These are phyloP conservation scores for Ormyrus nitidulus DNA, from an alignment of 2,888 invertebrate species.

Conservation along the genomic window DNA sequence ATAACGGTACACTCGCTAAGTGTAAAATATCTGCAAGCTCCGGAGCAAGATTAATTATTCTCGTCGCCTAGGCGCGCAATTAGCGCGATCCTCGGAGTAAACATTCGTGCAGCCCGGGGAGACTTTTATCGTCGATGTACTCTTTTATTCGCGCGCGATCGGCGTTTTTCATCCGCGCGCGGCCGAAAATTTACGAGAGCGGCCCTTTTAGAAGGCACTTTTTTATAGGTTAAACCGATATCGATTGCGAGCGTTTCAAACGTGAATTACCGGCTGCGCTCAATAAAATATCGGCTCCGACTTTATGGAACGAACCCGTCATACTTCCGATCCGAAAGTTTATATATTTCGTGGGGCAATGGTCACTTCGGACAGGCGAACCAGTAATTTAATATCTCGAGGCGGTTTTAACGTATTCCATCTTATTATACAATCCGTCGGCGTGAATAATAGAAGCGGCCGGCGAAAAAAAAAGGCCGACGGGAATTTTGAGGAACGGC, in stretches of 20 bases:
- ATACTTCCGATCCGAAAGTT: conserved; percentile 1
- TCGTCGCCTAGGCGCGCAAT: conserved; percentile 14
- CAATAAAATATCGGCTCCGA: conserved; percentile 12
- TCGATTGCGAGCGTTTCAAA: conserved; percentile 1
- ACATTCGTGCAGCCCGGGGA: too few species aligned
- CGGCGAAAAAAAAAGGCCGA: conserved; percentile 48
- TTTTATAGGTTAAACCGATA: conserved; percentile 31
- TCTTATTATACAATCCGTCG: background rate
- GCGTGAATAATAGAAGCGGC: conserved; percentile 50
- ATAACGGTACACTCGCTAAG: conserved; percentile 1
- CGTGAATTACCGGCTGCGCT: conserved; percentile 13
- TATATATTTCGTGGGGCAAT: conserved; percentile 2
- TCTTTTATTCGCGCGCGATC: too few species aligned
- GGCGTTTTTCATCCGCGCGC: background rate
- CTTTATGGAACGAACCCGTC: background rate
- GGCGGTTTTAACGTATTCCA: background rate
- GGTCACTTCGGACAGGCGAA: background rate
- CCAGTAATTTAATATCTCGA: background rate
- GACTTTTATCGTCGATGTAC: too few species aligned
- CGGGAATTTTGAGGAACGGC: conserved; percentile 54
- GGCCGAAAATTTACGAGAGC: background rate
- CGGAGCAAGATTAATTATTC: conserved; percentile 48
- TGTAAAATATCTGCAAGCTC: conserved; percentile 37
- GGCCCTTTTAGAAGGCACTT: conserved; percentile 11
- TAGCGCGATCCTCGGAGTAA: conserved; percentile 15